Evolutionary conservation across 2,888 invertebrate genomes (phyloP), one percentile per base, ranked within the genome.

Genomic region (Troides oblongomaculatus): DNA sequence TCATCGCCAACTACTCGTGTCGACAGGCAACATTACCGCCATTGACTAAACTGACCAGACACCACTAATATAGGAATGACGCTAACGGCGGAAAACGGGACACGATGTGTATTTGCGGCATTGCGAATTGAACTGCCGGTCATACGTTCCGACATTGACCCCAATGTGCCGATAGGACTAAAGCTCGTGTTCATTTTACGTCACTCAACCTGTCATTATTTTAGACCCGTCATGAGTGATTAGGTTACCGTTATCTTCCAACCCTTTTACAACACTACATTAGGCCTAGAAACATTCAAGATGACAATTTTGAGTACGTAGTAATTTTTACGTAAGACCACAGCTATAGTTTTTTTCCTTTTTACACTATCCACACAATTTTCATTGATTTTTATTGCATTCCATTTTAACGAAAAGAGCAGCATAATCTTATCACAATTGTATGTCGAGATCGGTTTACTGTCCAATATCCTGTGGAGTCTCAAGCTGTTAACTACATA

Each of bases 71-170:
- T 69, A 73, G 73, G 72, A 71, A 72, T 72, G 74, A 73, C 67
- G 68, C 59, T 63, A 64, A 60, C 23, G 21, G 66, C 57, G 43
- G 70, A 74, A 73, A 77, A 74, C 74, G 66, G 75, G 72, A 74
- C 72, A 72, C 71, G 70, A 73, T 50, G 64, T 58, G 71, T 68
- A 71, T 64, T 72, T 75, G 75, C 76, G 76, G 79, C 79, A 79
- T 80, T 81, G 81, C 75, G 78, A 81, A 75, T 77, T 79, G 74
- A 79, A 78, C 79, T 79, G 75, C 79, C 83, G 83, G 85, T 84
- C 86, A 87, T 82, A 76, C 79, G 82, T 72, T 79, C 80, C 81
- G 86, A 88, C 89, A 89, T 88, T 90, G 90, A 86, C 89, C 90
- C 75, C 82, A 81, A 84, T 88, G 79, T 79, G 76, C 76, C 81